These are phyloP conservation scores for Distichodus sexfasciatus DNA, from an alignment of 2,797 vertebrate species.

Conservation along the genomic window DNA sequence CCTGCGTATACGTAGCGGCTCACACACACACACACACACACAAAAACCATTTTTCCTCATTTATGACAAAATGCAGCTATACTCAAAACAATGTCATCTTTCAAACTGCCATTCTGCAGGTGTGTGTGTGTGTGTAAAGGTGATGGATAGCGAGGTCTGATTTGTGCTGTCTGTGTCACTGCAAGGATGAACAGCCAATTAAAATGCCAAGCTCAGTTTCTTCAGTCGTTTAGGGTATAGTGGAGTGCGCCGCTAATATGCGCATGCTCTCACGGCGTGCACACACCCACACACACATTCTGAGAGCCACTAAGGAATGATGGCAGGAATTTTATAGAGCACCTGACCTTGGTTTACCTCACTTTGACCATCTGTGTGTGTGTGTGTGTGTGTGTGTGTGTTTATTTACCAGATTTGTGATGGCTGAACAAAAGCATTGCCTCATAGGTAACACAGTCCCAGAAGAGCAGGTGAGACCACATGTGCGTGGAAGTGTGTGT, in stretches of 20 bases:
- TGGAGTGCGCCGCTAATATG: neutral
- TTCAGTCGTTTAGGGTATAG: conserved; percentile 18
- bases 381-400: conserved; percentile 4
- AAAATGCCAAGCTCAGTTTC: conserved; percentile 35
- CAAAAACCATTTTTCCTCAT: conserved; percentile 12
- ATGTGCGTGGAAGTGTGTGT: neutral
- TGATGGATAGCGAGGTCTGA: conserved; percentile 35
- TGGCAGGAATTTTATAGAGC: neutral
- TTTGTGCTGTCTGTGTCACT: conserved; percentile 32
- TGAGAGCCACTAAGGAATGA: neutral
- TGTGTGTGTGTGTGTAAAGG: conserved; percentile 9
- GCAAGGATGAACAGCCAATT: conserved; percentile 39
- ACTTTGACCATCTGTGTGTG: conserved; percentile 32
- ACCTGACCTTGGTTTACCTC: conserved; percentile 41
- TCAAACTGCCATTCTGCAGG: conserved; percentile 16
- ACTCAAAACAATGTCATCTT: conserved; percentile 20
- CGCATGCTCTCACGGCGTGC: neutral
- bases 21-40: conserved; percentile 6
- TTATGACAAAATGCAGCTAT: conserved; percentile 14
- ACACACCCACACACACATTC: neutral
- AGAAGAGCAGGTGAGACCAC: too few relatives aligned
- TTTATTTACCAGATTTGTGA: conserved; percentile 1
- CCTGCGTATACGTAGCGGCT: neutral
- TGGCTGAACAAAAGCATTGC: conserved; percentile 1
- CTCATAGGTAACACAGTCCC: conserved; percentile 1